A percentile compares a stretch with the other conserved stretches of the same genome.
These are phyloP conservation scores for Rhincodon typus DNA, from an alignment of 2,797 vertebrate genomes.

Conservation along the genomic window DNA sequence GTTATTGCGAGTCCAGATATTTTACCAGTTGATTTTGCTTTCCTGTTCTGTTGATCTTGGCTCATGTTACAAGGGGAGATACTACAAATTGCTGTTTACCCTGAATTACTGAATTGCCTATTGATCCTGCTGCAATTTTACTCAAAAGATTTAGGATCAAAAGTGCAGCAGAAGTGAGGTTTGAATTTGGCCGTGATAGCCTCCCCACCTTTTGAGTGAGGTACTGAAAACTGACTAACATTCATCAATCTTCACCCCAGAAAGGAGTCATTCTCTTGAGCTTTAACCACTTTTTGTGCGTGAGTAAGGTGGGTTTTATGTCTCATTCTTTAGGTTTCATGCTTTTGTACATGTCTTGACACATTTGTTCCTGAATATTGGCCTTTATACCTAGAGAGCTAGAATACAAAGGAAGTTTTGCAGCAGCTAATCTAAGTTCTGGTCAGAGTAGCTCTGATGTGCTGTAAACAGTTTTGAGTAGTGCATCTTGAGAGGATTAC, in stretches of 20 bases:
- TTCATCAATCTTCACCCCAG: neutral
- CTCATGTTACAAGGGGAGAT: neutral
- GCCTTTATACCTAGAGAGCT: neutral
- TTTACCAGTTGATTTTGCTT: too few species aligned
- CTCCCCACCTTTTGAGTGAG: neutral
- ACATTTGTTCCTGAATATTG: neutral
- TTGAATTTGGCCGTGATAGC: neutral
- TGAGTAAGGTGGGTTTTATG: neutral
- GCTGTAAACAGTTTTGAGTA: neutral
- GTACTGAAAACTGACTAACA: neutral
- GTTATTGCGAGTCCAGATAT: too few species aligned
- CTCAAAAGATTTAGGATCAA: neutral
- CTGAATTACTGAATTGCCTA: neutral
- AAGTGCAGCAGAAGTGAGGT: neutral
- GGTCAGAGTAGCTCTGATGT: neutral
- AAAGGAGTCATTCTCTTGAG: neutral
- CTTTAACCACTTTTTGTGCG: neutral
- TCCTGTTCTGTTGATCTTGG: neutral
- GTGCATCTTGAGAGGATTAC: too few species aligned
- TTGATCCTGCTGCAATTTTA: neutral
- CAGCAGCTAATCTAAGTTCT: neutral
- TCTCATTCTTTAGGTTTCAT: neutral
- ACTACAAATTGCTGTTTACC: too few species aligned
- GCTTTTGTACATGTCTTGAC: neutral
- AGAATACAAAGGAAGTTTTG: neutral